Evolutionary conservation across 2,113 vertebrate species (phyloP).

Genomic region (Nyctibius bracteatus): DNA sequence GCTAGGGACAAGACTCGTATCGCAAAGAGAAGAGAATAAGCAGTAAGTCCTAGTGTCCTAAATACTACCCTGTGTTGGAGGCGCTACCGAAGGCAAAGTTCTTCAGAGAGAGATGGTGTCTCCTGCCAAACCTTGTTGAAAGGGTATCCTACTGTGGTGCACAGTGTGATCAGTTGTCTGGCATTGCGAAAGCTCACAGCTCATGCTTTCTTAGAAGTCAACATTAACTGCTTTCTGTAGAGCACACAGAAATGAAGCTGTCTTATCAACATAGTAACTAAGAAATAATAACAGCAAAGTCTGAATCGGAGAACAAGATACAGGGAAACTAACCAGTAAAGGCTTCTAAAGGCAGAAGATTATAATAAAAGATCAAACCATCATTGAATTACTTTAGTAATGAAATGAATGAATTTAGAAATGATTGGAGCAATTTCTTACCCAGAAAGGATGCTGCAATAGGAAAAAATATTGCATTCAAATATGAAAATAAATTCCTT

Average conservation of each 20-base stretch:
- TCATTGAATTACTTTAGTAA: background rate
- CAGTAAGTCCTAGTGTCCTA: background rate
- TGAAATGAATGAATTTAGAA: constrained; percentile 23
- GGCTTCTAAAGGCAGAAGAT: background rate
- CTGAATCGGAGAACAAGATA: background rate
- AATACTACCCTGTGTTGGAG: background rate
- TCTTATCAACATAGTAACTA: background rate
- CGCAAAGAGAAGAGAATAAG: background rate
- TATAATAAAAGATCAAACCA: background rate
- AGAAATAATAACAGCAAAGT: background rate
- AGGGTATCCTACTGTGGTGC: background rate
- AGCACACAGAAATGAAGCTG: background rate
- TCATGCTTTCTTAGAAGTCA: background rate
- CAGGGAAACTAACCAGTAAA: background rate
- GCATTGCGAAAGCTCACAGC: background rate
- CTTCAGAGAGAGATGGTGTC: background rate
- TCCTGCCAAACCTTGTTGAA: background rate
- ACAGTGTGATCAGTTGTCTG: background rate
- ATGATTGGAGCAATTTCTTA: background rate
- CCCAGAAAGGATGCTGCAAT: background rate
- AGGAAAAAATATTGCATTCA: background rate
- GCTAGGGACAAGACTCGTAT: background rate
- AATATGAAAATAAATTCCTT: background rate
- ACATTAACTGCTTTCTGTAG: background rate
- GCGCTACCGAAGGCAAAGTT: background rate